phyloP scores from a whole-genome alignment of 2,888 invertebrate genomes.

The Sericinus montela region DNA sequence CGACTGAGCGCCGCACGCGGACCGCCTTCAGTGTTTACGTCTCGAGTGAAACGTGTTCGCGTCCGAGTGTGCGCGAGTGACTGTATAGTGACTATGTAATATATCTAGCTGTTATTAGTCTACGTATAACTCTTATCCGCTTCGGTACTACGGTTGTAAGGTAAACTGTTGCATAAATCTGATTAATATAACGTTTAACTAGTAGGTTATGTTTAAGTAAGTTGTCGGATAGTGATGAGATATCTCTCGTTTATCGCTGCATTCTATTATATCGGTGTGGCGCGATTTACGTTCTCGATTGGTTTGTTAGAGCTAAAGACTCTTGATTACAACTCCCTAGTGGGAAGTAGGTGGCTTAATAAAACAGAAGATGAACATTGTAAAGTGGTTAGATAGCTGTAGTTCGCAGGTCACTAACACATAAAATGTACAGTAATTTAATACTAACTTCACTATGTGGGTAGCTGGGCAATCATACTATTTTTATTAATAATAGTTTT shows the following conservation, averaged over 20 bases:
- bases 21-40: neutral
- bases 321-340: constrained; percentile 30
- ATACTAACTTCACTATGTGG: constrained; percentile 75
- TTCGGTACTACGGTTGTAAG: constrained; percentile 69
- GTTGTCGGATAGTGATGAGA: constrained; percentile 58
- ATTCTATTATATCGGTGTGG: constrained; percentile 30
- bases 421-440: constrained; percentile 71
- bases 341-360: constrained; percentile 40
- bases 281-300: neutral
- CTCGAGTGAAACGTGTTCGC: neutral
- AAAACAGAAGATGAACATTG: constrained; percentile 34
- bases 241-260: constrained; percentile 42
- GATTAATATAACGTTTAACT: constrained; percentile 69
- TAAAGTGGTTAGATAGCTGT: constrained; percentile 58
- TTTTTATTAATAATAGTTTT: constrained; percentile 66
- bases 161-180: constrained; percentile 73
- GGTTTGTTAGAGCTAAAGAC: constrained; percentile 1
- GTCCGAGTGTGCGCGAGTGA: constrained; percentile 3
- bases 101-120: constrained; percentile 52
- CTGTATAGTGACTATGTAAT: constrained; percentile 39
- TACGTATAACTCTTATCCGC: constrained; percentile 60
- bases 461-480: constrained; percentile 77
- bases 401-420: constrained; percentile 60
- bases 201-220: constrained; percentile 58
- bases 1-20: constrained; percentile 1